These are phyloP conservation scores for Baryphthengus martii DNA, from an alignment of 2,113 vertebrate genomes.

Conservation along the genomic window DNA sequence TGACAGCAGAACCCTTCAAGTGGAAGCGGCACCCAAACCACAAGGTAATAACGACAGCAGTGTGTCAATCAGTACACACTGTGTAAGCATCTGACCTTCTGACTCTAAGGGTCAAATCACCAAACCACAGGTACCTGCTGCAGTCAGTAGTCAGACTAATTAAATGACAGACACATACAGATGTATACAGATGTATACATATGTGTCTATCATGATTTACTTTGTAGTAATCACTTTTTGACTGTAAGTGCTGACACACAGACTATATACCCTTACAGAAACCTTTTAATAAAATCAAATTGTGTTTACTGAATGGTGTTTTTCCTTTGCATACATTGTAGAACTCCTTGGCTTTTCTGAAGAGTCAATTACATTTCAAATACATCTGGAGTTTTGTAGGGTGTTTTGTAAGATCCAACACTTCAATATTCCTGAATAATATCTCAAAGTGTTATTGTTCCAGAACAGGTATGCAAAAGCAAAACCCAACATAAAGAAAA, in stretches of 20 bases:
- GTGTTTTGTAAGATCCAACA: background rate
- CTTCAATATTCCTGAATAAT: background rate
- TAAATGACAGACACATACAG: background rate
- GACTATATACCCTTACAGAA: background rate
- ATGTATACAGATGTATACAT: no score
- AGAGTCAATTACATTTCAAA: background rate
- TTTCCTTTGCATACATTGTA: background rate
- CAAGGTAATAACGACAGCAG: background rate
- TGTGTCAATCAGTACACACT: fast-evolving
- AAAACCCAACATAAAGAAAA: background rate
- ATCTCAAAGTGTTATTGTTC: background rate
- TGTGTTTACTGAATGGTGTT: background rate
- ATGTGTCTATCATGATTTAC: background rate
- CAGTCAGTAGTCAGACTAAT: background rate
- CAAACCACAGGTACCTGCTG: background rate
- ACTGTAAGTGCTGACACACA: background rate
- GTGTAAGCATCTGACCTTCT: background rate
- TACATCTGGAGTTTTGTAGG: background rate
- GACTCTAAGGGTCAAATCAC: background rate
- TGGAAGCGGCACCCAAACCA: background rate
- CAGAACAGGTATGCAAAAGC: background rate
- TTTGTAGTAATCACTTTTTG: background rate
- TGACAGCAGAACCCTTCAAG: background rate
- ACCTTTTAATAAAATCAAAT: background rate
- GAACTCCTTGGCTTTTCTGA: background rate